Conservation (phyloP, 2,113 vertebrate genomes). For the Chinchilla lanigera region DNA sequence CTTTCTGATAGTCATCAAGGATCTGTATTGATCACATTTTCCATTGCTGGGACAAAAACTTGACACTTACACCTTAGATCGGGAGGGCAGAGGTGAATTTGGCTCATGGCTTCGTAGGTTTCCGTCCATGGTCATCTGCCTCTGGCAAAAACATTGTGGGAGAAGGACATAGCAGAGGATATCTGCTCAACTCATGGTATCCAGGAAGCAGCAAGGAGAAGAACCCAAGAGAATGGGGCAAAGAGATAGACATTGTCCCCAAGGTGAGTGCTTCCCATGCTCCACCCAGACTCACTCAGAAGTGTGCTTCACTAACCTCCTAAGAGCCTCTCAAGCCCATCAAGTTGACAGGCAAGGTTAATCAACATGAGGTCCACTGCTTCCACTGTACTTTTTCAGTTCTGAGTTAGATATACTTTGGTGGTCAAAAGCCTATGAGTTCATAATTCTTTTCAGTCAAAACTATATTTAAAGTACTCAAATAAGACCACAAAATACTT, state of each 20-base stretch:
- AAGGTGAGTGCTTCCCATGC: background rate
- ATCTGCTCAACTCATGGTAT: background rate
- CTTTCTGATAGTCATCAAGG: background rate
- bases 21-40: background rate
- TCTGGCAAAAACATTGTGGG: background rate
- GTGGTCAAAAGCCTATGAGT: background rate
- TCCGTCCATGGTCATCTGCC: background rate
- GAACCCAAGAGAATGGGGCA: too few relatives aligned
- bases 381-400: background rate
- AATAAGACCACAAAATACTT: background rate
- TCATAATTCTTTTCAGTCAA: slow-evolving; percentile 35
- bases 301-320: background rate
- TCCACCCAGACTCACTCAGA: background rate
- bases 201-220: background rate
- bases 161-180: background rate
- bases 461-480: background rate
- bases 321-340: background rate
- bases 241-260: background rate
- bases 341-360: background rate
- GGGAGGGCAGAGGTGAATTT: too few relatives aligned
- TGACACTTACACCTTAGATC: background rate
- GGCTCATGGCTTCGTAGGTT: background rate
- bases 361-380: background rate
- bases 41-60: background rate
- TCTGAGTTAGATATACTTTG: slow-evolving; percentile 10